These are phyloP conservation scores for Papilio gigon DNA, from an alignment of 2,888 invertebrate genomes.

Conservation along the genomic window DNA sequence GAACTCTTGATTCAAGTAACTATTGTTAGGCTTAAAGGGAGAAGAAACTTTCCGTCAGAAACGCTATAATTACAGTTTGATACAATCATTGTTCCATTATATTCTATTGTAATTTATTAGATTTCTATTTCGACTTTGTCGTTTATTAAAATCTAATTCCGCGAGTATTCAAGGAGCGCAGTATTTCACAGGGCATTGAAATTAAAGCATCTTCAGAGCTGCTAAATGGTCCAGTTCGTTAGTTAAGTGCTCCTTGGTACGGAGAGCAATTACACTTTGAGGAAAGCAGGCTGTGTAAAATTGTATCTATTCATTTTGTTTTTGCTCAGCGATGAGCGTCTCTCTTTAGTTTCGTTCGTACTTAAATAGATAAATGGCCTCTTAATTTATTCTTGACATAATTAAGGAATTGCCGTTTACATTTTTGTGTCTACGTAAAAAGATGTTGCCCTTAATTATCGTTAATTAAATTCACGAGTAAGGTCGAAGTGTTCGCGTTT, in stretches of 20 bases:
- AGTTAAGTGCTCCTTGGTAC: slow-evolving; percentile 45
- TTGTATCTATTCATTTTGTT: slow-evolving; percentile 41
- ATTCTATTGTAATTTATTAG: not conserved
- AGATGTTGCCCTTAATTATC: slow-evolving; percentile 11
- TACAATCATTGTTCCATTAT: not conserved
- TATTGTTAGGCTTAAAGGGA: not conserved
- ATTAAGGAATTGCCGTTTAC: slow-evolving; percentile 24
- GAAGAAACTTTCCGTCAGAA: not conserved
- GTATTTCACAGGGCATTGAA: slow-evolving; percentile 42
- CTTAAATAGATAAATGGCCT: slow-evolving; percentile 36
- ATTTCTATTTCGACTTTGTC: not conserved
- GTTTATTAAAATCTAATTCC: slow-evolving; percentile 21
- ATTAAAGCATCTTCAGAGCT: slow-evolving; percentile 41
- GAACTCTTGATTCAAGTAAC: not conserved
- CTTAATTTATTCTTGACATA: slow-evolving; percentile 29
- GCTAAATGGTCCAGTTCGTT: slow-evolving; percentile 44
- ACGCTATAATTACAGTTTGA: not conserved
- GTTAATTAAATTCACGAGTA: not conserved
- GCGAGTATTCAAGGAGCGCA: slow-evolving; percentile 38
- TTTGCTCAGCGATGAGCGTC: slow-evolving; percentile 33
- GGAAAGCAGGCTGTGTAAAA: slow-evolving; percentile 40
- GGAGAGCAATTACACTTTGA: slow-evolving; percentile 43
- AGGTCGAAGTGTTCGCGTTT: not conserved
- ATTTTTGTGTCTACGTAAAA: slow-evolving; percentile 4
- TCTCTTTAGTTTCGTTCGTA: slow-evolving; percentile 32